Percentiles rank a stretch among this genome's conserved stretches.
Conservation (phyloP, 2,888 invertebrate genomes). For the Drymonia ruficornis region DNA sequence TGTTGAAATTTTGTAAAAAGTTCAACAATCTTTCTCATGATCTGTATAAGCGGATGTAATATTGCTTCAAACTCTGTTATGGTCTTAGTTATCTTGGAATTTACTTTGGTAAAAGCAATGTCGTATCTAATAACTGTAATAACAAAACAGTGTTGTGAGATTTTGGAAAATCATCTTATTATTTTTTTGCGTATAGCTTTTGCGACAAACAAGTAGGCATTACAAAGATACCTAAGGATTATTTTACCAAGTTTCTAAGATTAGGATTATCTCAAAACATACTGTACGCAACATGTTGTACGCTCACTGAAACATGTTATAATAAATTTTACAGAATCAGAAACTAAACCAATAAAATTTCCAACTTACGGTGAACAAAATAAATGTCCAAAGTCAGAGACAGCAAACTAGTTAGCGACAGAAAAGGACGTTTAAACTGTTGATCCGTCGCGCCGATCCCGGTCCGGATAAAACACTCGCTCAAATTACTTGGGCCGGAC, state of each 20-base stretch:
- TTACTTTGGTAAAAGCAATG: neutral
- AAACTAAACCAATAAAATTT: neutral
- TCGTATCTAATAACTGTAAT: neutral
- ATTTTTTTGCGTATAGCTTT: no score
- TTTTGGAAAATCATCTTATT: no score
- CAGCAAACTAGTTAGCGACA: slow-evolving; percentile 23
- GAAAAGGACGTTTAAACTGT: slow-evolving; percentile 28
- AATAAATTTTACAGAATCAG: neutral
- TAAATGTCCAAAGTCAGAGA: neutral
- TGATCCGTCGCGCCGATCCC: slow-evolving; percentile 22
- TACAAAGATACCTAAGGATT: no score
- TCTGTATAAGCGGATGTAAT: neutral
- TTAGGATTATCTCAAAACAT: no score
- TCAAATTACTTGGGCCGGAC: slow-evolving; percentile 23
- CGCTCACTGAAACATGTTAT: no score
- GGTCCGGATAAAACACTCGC: slow-evolving; percentile 20
- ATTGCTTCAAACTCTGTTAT: neutral
- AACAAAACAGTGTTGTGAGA: neutral
- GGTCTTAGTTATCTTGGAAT: neutral
- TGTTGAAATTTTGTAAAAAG: slow-evolving; percentile 1
- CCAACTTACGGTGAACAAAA: slow-evolving; percentile 2
- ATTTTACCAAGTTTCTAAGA: no score
- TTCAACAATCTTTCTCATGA: neutral
- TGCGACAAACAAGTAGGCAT: no score
- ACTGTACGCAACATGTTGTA: no score